Conservation (phyloP, 2,888 invertebrate species). For the Zele albiditarsus region DNA sequence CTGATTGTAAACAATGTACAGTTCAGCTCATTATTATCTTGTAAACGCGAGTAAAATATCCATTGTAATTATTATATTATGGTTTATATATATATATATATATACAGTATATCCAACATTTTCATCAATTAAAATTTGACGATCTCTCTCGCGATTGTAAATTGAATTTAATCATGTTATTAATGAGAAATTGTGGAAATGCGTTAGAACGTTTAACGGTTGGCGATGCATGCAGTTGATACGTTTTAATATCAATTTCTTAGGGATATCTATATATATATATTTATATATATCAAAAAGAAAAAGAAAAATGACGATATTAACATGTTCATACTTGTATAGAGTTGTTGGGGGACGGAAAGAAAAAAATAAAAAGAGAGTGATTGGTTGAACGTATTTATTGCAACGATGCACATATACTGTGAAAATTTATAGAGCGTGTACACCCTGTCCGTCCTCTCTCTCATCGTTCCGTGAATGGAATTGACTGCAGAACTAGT, state of each 20-base stretch:
- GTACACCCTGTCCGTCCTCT: slow-evolving; percentile 20
- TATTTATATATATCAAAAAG: neutral
- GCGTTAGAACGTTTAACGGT: neutral
- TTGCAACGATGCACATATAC: neutral
- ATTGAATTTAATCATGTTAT: neutral
- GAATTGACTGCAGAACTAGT: slow-evolving; percentile 27
- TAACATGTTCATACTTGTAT: slow-evolving; percentile 3
- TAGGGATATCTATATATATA: too few species aligned
- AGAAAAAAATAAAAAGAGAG: neutral
- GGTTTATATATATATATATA: neutral
- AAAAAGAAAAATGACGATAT: neutral
- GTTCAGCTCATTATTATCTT: neutral
- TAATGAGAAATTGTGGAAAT: neutral
- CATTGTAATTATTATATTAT: neutral
- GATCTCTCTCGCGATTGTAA: neutral
- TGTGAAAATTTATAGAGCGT: slow-evolving; percentile 27
- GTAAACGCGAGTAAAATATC: neutral
- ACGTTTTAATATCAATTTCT: neutral
- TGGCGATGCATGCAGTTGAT: neutral
- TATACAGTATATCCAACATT: neutral
- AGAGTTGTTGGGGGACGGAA: slow-evolving; percentile 9
- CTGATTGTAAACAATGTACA: slow-evolving; percentile 46
- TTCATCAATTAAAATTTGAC: neutral
- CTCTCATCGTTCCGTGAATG: slow-evolving; percentile 27
- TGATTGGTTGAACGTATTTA: slow-evolving; percentile 10